Evolutionary conservation across 2,797 vertebrate species (phyloP).

Genomic region (Sebastolobus altivelis): DNA sequence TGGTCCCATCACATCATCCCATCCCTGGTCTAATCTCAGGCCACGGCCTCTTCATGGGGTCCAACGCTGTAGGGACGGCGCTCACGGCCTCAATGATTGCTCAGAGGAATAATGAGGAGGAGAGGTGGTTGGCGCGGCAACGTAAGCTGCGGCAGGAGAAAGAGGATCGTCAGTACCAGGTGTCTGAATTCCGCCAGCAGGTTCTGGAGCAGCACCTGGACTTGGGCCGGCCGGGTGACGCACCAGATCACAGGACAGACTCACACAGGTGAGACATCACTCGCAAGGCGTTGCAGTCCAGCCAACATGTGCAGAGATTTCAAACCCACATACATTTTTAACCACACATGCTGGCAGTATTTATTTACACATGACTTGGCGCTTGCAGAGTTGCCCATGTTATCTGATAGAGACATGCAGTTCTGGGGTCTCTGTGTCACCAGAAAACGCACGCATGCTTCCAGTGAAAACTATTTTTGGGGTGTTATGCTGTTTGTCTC

Average conservation of each 20-base stretch:
- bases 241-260: slow-evolving; percentile 88
- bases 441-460: slow-evolving; percentile 19
- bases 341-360: not conserved
- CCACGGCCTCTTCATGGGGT: slow-evolving; percentile 90
- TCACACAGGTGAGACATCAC: slow-evolving; percentile 85
- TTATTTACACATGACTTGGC: slow-evolving; percentile 8
- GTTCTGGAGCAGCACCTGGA: slow-evolving; percentile 97
- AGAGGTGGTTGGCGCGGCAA: slow-evolving; percentile 96
- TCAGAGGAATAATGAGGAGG: slow-evolving; percentile 95
- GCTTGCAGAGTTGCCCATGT: not conserved
- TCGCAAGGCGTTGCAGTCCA: not conserved
- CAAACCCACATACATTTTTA: not conserved
- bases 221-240: slow-evolving; percentile 87
- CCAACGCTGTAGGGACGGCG: slow-evolving; percentile 79
- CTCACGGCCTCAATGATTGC: slow-evolving; percentile 88
- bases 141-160: slow-evolving; percentile 96
- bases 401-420: slow-evolving; percentile 33
- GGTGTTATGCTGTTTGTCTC: slow-evolving; percentile 28
- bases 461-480: slow-evolving; percentile 35
- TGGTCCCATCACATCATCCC: slow-evolving; percentile 87
- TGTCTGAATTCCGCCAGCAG: slow-evolving; percentile 97
- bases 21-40: slow-evolving; percentile 91
- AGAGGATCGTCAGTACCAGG: slow-evolving; percentile 97
- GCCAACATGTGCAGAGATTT: not conserved
- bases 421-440: slow-evolving; percentile 21